Percentiles rank a stretch among this genome's conserved stretches.
Conservation (phyloP, 2,888 invertebrate genomes). For the Halictus quadricinctus region DNA sequence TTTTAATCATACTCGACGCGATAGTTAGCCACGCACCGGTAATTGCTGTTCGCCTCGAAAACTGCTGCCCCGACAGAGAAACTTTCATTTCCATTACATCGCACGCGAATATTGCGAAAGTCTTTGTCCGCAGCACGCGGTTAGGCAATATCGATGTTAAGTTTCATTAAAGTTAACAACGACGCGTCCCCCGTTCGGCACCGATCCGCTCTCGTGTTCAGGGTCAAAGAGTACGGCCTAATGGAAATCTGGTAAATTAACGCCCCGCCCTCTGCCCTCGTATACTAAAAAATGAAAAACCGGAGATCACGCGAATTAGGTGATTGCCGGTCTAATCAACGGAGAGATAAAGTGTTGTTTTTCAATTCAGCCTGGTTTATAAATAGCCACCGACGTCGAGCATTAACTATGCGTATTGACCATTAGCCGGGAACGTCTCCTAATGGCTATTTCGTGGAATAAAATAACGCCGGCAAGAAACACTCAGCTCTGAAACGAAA, state of each 20-base stretch:
- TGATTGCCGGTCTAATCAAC: constrained; percentile 18
- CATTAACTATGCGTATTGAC: neutral
- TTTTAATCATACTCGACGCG: neutral
- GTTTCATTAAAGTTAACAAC: constrained; percentile 55
- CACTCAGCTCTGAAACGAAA: neutral
- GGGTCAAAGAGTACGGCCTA: constrained; percentile 21
- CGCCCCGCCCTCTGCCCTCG: neutral
- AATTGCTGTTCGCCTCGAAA: constrained; percentile 12
- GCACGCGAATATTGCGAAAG: constrained; percentile 27
- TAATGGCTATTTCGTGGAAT: neutral
- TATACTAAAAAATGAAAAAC: neutral
- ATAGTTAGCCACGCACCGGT: constrained; percentile 8
- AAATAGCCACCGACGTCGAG: neutral
- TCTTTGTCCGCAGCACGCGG: constrained; percentile 5
- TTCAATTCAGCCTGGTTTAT: neutral
- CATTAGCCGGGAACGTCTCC: neutral
- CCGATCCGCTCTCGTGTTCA: neutral
- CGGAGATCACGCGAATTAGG: constrained; percentile 17
- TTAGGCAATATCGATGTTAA: constrained; percentile 43
- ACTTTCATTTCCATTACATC: constrained; percentile 52
- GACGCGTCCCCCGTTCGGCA: neutral
- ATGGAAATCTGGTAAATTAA: constrained; percentile 47
- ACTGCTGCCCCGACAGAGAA: constrained; percentile 5
- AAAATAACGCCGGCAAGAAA: neutral
- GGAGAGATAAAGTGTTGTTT: neutral